Evolutionary conservation across 1,140 invertebrate genomes (phyloP).

Genomic region (Drosophila littoralis): DNA sequence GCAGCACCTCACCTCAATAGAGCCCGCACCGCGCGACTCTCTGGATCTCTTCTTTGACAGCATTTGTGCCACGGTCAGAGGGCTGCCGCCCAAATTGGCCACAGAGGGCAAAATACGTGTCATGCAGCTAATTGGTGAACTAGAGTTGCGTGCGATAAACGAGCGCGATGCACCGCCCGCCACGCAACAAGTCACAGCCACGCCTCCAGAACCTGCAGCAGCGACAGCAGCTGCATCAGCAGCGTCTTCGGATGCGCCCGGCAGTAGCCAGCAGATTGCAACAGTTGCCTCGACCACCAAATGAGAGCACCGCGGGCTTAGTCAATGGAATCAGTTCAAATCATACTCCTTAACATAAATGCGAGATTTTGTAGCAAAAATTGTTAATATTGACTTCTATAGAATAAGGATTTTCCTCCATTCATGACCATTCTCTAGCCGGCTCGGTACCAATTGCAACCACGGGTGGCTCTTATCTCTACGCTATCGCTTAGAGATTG

Average conservation of each 20-base stretch:
- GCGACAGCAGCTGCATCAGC: conserved; percentile 3
- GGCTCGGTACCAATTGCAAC: conserved; percentile 3
- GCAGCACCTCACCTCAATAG: conserved; percentile 44
- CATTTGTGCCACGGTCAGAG: conserved; percentile 72
- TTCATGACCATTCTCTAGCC: conserved; percentile 26
- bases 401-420: conserved; percentile 19
- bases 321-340: conserved; percentile 35
- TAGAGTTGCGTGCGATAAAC: conserved; percentile 70
- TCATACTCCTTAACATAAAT: conserved; percentile 28
- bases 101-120: conserved; percentile 76
- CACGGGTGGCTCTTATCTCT: conserved; percentile 17
- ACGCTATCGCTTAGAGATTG: conserved; percentile 23
- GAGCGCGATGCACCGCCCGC: conserved; percentile 53
- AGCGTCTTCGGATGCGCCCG: background rate
- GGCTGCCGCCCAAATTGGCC: conserved; percentile 71
- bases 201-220: conserved; percentile 20
- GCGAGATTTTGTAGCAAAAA: conserved; percentile 9
- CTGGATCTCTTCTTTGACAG: conserved; percentile 80
- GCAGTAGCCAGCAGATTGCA: conserved; percentile 54
- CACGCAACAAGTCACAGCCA: background rate
- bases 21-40: conserved; percentile 51
- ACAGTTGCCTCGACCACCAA: conserved; percentile 74
- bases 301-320: conserved; percentile 9
- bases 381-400: conserved; percentile 11
- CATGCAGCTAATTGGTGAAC: conserved; percentile 74